Evolutionary conservation across 2,113 vertebrate genomes (phyloP).

Genomic region (Cavia porcellus): DNA sequence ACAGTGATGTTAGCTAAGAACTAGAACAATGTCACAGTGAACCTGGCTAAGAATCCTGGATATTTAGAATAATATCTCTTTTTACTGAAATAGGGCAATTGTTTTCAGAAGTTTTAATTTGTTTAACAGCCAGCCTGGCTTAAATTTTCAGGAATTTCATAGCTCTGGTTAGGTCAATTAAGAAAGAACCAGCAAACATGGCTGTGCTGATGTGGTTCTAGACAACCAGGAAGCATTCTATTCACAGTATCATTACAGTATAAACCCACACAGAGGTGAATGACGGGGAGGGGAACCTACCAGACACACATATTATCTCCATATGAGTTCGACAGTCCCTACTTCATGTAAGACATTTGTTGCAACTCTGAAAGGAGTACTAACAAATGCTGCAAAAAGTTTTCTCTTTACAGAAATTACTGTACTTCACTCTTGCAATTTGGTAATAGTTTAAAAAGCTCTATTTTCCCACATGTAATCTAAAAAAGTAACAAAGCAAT

Average conservation of each 20-base stretch:
- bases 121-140: constrained; percentile 74
- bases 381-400: constrained; percentile 77
- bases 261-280: constrained; percentile 69
- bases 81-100: constrained; percentile 68
- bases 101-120: constrained; percentile 84
- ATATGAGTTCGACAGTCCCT: constrained; percentile 47
- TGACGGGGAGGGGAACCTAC: not conserved
- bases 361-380: constrained; percentile 53
- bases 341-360: constrained; percentile 68
- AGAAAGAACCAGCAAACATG: constrained; percentile 77
- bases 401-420: constrained; percentile 82
- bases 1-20: constrained; percentile 84
- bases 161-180: constrained; percentile 77
- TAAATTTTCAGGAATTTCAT: constrained; percentile 67
- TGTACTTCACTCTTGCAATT: constrained; percentile 85
- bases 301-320: constrained; percentile 70
- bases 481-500: constrained; percentile 84
- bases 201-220: not conserved
- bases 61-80: constrained; percentile 82
- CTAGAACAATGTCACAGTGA: constrained; percentile 84
- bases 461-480: constrained; percentile 86
- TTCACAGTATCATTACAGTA: constrained; percentile 88
- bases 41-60: constrained; percentile 85
- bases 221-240: constrained; percentile 64
- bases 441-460: constrained; percentile 89